phyloP scores from a whole-genome alignment of 2,888 invertebrate genomes.

The Camponotus fellah region DNA sequence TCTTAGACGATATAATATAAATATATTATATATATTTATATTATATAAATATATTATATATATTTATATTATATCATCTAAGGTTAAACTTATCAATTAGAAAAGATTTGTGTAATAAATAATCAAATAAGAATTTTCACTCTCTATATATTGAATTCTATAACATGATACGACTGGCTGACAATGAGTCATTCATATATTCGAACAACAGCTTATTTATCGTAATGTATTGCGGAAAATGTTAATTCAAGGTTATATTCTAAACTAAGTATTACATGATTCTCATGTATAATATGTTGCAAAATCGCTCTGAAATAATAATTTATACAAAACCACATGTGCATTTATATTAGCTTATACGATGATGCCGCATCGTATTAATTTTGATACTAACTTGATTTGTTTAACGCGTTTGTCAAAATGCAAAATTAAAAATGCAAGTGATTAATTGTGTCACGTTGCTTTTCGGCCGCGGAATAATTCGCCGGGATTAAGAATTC shows the following conservation, averaged over 20 bases:
- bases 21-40: not conserved
- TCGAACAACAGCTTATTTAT: conserved; percentile 10
- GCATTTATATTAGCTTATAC: conserved; percentile 29
- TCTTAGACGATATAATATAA: too few relatives aligned
- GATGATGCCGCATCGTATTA: conserved; percentile 41
- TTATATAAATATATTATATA: not conserved
- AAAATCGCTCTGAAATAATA: not conserved
- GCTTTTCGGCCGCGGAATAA: too few relatives aligned
- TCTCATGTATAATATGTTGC: not conserved
- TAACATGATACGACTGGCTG: conserved; percentile 37
- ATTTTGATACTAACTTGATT: conserved; percentile 48
- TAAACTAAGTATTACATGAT: not conserved
- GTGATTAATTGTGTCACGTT: not conserved
- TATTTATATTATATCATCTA: not conserved
- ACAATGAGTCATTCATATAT: conserved; percentile 52
- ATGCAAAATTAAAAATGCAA: conserved; percentile 19
- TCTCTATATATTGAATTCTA: conserved; percentile 59
- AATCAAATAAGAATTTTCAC: conserved; percentile 57
- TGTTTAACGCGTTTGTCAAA: conserved; percentile 30
- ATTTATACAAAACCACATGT: not conserved
- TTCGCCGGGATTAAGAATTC: too few relatives aligned
- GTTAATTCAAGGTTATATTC: conserved; percentile 23
- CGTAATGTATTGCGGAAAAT: not conserved
- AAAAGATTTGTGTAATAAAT: conserved; percentile 42
- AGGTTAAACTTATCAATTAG: not conserved